Evolutionary conservation across 2,888 invertebrate genomes (phyloP).

Genomic region (Diarsia dahlii): DNA sequence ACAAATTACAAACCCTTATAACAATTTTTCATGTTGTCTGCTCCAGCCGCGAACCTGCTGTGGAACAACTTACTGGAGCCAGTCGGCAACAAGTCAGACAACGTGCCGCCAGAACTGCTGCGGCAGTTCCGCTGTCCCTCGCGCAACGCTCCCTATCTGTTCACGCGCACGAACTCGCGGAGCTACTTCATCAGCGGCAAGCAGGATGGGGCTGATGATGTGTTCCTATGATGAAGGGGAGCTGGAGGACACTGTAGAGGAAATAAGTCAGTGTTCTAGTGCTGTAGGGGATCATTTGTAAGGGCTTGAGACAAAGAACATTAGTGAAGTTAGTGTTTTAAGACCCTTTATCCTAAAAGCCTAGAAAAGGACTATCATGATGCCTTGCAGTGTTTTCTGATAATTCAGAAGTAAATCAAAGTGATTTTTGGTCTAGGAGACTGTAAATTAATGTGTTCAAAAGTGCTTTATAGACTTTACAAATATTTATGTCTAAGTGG

Average conservation of each 20-base stretch:
- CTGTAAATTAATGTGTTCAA: background rate
- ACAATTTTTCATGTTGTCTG: accelerated
- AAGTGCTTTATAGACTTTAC: background rate
- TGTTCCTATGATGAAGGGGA: slow-evolving; percentile 36
- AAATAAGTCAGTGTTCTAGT: background rate
- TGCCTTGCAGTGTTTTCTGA: background rate
- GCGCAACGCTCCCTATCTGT: slow-evolving; percentile 91
- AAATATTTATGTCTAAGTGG: slow-evolving; percentile 12
- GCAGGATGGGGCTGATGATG: slow-evolving; percentile 77
- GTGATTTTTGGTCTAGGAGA: no score
- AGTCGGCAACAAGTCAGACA: slow-evolving; percentile 92
- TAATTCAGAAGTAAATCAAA: background rate
- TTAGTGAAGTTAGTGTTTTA: background rate
- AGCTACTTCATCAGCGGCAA: slow-evolving; percentile 76
- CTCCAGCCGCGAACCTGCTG: slow-evolving; percentile 92
- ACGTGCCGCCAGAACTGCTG: slow-evolving; percentile 90
- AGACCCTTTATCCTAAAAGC: background rate
- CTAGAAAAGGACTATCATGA: background rate
- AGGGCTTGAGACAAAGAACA: background rate
- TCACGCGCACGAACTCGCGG: slow-evolving; percentile 91
- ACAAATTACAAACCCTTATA: background rate
- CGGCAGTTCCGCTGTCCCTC: slow-evolving; percentile 92
- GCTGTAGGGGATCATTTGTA: background rate
- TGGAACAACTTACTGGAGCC: slow-evolving; percentile 94
- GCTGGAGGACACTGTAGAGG: no score